These are phyloP conservation scores for Microcebus ravelobensis DNA, from an alignment of 2,113 vertebrate genomes.

Conservation along the genomic window DNA sequence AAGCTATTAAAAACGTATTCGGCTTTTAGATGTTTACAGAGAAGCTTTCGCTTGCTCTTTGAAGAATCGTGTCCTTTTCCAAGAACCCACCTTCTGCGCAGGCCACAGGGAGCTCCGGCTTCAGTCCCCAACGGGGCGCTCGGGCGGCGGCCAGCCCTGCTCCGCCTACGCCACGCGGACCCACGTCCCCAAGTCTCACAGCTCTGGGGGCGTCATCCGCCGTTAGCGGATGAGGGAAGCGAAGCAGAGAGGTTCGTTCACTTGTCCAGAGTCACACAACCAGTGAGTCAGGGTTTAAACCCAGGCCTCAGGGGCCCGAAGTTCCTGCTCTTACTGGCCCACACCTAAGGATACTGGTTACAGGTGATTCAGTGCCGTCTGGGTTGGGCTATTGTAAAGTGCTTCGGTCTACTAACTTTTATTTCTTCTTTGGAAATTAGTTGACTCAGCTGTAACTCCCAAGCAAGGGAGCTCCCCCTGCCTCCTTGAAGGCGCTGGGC, in stretches of 20 bases:
- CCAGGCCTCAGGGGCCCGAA: too few species aligned
- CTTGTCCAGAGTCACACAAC: background rate
- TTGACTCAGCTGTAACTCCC: background rate
- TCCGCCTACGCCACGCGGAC: accelerated
- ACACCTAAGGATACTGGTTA: accelerated
- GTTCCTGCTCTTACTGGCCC: accelerated
- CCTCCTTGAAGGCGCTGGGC: background rate
- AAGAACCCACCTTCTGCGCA: background rate
- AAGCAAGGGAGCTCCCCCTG: too few species aligned
- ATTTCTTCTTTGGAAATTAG: background rate
- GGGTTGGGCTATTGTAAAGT: background rate
- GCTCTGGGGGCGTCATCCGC: accelerated
- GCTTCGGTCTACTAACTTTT: background rate
- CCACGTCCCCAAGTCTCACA: background rate
- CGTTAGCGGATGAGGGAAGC: background rate
- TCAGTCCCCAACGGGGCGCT: accelerated
- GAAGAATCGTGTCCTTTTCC: background rate
- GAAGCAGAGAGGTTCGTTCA: background rate
- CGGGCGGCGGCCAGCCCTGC: accelerated
- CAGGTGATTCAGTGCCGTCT: background rate
- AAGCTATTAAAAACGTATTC: background rate
- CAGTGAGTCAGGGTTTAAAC: background rate
- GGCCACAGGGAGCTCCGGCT: accelerated
- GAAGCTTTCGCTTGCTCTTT: background rate
- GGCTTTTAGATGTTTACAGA: background rate